Conservation (phyloP, 2,888 invertebrate genomes). For the Pterostichus niger region DNA sequence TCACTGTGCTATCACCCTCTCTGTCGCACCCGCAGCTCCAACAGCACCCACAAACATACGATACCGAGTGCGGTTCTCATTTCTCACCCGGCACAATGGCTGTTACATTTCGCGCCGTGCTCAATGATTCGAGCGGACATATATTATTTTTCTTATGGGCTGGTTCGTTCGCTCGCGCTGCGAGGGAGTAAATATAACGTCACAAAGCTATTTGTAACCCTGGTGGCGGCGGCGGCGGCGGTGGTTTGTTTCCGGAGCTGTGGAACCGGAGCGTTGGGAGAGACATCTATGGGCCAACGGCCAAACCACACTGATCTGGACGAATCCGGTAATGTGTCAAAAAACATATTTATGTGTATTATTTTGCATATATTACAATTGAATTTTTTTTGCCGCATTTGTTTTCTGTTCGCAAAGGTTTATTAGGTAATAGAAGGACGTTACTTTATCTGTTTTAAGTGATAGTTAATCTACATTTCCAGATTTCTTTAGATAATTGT, state of each 20-base stretch:
- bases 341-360: constrained; percentile 65
- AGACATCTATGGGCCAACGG: constrained; percentile 65
- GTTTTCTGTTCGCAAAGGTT: too few species aligned
- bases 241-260: constrained; percentile 45
- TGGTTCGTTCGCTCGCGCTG: constrained; percentile 69
- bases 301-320: constrained; percentile 56
- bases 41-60: not conserved
- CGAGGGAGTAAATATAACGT: constrained; percentile 77
- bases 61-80: constrained; percentile 14
- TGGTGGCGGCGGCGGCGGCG: constrained; percentile 19
- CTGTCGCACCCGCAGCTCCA: constrained; percentile 26
- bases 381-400: too few species aligned
- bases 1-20: too few species aligned
- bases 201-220: constrained; percentile 77
- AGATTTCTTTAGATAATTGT: too few species aligned
- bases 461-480: too few species aligned
- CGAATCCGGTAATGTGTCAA: constrained; percentile 55
- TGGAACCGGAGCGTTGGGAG: constrained; percentile 43
- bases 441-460: too few species aligned
- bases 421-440: too few species aligned
- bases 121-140: constrained; percentile 77
- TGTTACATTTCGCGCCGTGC: constrained; percentile 74
- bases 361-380: constrained; percentile 61
- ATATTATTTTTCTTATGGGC: constrained; percentile 76
- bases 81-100: constrained; percentile 66